Evolutionary conservation across 1,140 invertebrate species (phyloP).

Genomic region (Drosophila trapezifrons): DNA sequence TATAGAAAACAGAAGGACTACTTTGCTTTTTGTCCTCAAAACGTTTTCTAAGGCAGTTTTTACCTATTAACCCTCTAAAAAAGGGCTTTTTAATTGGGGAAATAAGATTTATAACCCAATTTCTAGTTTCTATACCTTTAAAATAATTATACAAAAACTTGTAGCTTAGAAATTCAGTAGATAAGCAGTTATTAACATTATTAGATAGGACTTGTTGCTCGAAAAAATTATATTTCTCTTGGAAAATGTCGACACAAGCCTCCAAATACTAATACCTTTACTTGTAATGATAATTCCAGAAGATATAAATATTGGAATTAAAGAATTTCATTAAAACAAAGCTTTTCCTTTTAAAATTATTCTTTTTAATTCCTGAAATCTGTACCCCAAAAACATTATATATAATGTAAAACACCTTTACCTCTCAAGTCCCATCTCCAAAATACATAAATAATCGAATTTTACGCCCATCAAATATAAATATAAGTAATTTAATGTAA

Average conservation of each 20-base stretch:
- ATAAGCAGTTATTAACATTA: not conserved
- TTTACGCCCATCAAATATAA: not conserved
- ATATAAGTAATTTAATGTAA: not conserved
- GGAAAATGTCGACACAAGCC: not conserved
- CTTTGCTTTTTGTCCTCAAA: no score
- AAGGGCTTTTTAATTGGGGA: no score
- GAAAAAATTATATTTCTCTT: not conserved
- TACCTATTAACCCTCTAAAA: no score
- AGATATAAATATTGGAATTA: not conserved
- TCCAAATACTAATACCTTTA: not conserved
- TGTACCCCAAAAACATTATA: not conserved
- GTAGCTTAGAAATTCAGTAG: no score
- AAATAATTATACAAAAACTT: not conserved
- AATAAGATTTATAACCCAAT: not conserved
- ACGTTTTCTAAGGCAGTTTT: not conserved
- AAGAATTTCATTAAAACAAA: no score
- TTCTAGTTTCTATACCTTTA: not conserved
- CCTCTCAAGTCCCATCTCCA: not conserved
- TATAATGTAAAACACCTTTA: not conserved
- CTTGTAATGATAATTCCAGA: not conserved
- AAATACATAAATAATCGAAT: no score
- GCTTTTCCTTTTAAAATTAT: not conserved
- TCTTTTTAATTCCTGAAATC: not conserved
- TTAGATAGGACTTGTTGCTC: not conserved
- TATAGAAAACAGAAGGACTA: not conserved